Conservation (phyloP, 2,888 invertebrate species). For the Ophonus ardosiacus region DNA sequence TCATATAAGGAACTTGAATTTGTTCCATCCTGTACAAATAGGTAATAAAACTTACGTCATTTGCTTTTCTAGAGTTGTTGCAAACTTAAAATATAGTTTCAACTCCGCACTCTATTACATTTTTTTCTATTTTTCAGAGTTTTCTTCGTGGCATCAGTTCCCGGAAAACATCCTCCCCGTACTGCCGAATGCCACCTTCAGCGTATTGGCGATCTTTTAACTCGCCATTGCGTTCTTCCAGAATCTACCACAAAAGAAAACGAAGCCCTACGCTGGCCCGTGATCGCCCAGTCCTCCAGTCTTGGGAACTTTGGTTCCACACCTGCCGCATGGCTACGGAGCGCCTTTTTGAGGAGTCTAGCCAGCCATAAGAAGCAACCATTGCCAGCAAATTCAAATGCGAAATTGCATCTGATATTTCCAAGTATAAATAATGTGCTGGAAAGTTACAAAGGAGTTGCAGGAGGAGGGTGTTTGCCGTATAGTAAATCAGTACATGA, state of each 20-base stretch:
- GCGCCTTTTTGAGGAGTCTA: constrained; percentile 84
- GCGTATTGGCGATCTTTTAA: constrained; percentile 80
- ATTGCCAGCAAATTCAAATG: constrained; percentile 77
- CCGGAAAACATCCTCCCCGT: constrained; percentile 83
- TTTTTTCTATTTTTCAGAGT: constrained; percentile 79
- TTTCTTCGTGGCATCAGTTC: constrained; percentile 90
- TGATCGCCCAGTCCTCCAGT: constrained; percentile 93
- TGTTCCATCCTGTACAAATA: no score
- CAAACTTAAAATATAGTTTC: no score
- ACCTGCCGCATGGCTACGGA: constrained; percentile 85
- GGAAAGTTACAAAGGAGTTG: constrained; percentile 88
- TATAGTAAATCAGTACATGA: constrained; percentile 82
- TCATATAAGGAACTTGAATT: no score
- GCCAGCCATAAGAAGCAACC: constrained; percentile 78
- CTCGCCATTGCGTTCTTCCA: constrained; percentile 80
- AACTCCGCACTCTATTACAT: no score
- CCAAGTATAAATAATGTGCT: constrained; percentile 91
- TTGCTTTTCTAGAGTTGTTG: no score
- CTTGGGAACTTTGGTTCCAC: constrained; percentile 90
- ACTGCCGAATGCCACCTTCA: constrained; percentile 76
- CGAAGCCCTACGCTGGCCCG: constrained; percentile 80
- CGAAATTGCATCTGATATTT: constrained; percentile 81
- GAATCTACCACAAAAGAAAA: constrained; percentile 74
- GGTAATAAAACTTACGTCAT: no score
- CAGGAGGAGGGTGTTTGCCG: constrained; percentile 93